These are phyloP conservation scores for Habroteleia sp. DNA, from an alignment of 2,888 invertebrate genomes.

Conservation along the genomic window DNA sequence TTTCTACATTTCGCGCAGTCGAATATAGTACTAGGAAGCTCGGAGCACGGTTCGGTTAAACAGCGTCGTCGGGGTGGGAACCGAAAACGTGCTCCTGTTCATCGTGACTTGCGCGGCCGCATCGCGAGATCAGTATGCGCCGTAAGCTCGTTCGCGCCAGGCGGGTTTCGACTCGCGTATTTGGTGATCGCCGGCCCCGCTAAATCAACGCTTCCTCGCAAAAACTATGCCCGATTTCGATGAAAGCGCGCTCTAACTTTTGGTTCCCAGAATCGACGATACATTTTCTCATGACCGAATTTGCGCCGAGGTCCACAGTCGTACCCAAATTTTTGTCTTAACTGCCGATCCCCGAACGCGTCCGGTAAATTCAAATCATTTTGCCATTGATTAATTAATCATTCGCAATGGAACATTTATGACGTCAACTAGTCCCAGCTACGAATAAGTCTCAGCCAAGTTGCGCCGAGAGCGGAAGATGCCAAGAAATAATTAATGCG, in stretches of 20 bases:
- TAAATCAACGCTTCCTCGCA: conserved; percentile 7
- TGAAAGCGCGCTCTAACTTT: not conserved
- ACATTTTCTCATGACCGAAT: too few species aligned
- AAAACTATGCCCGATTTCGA: conserved; percentile 9
- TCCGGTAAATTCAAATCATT: conserved; percentile 6
- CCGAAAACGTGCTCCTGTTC: conserved; percentile 73
- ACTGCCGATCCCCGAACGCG: not conserved
- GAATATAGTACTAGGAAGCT: conserved; percentile 42
- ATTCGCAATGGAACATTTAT: conserved; percentile 57
- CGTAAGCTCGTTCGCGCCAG: conserved; percentile 70
- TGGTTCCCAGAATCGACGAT: not conserved
- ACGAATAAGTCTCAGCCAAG: conserved; percentile 34
- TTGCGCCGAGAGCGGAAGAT: conserved; percentile 21
- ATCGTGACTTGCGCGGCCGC: conserved; percentile 66
- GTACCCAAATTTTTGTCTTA: not conserved
- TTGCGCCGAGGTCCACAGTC: not conserved
- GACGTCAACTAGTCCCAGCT: conserved; percentile 42
- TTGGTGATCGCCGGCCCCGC: conserved; percentile 21
- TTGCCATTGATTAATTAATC: conserved; percentile 38
- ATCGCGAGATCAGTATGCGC: conserved; percentile 76
- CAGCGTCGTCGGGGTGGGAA: conserved; percentile 67
- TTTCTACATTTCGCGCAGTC: conserved; percentile 50
- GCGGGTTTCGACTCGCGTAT: conserved; percentile 32
- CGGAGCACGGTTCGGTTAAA: conserved; percentile 38
- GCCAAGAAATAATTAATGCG: conserved; percentile 49